These are phyloP conservation scores for Mormyrus iriodes DNA, from an alignment of 2,113 vertebrate genomes.

Conservation along the genomic window DNA sequence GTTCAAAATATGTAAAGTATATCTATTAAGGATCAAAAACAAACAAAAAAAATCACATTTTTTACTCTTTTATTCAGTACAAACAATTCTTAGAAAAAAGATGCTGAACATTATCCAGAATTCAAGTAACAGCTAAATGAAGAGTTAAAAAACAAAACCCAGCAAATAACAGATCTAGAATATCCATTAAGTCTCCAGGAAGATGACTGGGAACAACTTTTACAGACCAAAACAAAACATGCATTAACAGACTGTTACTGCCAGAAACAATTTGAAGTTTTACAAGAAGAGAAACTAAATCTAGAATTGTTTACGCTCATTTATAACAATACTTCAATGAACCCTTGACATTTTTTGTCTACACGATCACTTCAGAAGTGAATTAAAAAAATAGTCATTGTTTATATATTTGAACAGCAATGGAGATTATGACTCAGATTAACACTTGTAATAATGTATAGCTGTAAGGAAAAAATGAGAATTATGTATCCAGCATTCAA, in stretches of 20 bases:
- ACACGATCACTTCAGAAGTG: background rate
- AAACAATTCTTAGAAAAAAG: constrained; percentile 5
- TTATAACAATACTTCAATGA: background rate
- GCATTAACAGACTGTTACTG: constrained; percentile 16
- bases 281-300: constrained; percentile 14
- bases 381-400: background rate
- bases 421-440: background rate
- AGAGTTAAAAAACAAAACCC: background rate
- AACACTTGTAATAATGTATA: constrained; percentile 17
- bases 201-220: constrained; percentile 15
- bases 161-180: background rate
- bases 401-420: background rate
- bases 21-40: background rate
- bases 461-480: background rate
- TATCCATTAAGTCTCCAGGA: background rate
- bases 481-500: constrained; percentile 1
- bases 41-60: background rate
- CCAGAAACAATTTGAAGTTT: constrained; percentile 31
- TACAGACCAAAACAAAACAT: constrained; percentile 28
- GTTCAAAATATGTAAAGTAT: background rate
- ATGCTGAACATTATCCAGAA: background rate
- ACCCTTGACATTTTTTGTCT: background rate
- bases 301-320: background rate
- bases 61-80: constrained; percentile 3
- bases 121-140: background rate